Conservation (phyloP, 1,140 invertebrate genomes). For the Hyles vespertilio region DNA sequence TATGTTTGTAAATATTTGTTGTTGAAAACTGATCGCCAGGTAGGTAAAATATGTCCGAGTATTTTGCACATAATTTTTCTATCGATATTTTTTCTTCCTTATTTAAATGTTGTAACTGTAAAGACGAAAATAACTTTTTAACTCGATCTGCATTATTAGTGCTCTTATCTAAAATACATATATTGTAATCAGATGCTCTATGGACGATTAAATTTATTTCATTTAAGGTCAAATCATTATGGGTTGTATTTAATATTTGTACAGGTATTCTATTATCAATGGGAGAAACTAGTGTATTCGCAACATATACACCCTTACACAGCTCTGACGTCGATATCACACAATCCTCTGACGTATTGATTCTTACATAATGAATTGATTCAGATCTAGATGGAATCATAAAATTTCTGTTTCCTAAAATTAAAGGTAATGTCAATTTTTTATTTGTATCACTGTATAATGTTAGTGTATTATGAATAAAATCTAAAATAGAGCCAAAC, state of each 20-base stretch:
- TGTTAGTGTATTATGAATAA: no score
- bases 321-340: constrained; percentile 17
- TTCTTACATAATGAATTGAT: no score
- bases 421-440: no score
- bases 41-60: constrained; percentile 23
- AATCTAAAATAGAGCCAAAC: no score
- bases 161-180: constrained; percentile 19
- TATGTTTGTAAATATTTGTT: constrained; percentile 11
- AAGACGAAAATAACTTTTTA: constrained; percentile 17
- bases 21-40: constrained; percentile 15
- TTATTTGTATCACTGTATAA: no score
- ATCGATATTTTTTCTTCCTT: constrained; percentile 17
- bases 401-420: no score
- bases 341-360: constrained; percentile 7
- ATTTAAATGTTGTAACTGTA: constrained; percentile 17
- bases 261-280: constrained; percentile 15
- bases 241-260: constrained; percentile 19
- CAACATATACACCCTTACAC: constrained; percentile 19
- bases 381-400: no score
- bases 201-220: constrained; percentile 8
- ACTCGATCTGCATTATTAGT: constrained; percentile 18
- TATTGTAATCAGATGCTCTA: constrained; percentile 15
- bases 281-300: constrained; percentile 14
- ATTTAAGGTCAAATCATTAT: constrained; percentile 10
- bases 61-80: constrained; percentile 23